Percentiles rank a stretch among this genome's conserved stretches.
These are phyloP conservation scores for Formica selysi DNA, from an alignment of 1,140 invertebrate species.

Conservation along the genomic window DNA sequence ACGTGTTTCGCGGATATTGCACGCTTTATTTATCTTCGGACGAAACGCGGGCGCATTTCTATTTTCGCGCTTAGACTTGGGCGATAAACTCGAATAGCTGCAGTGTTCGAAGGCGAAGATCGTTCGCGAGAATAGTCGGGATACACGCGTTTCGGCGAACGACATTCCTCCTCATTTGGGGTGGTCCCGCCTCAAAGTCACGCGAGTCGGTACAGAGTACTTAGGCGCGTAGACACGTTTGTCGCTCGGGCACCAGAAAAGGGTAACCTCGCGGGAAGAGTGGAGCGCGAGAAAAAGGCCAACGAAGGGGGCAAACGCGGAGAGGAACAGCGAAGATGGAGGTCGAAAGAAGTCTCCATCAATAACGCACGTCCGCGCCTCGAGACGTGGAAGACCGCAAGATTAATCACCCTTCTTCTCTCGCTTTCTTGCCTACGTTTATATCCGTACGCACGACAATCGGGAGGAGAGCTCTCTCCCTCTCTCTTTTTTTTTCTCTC, in stretches of 20 bases:
- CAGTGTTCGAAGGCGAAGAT: constrained; percentile 9
- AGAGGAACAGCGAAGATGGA: constrained; percentile 73
- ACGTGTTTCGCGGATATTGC: constrained; percentile 56
- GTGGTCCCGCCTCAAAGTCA: constrained; percentile 22
- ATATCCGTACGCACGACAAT: constrained; percentile 76
- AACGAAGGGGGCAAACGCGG: constrained; percentile 53
- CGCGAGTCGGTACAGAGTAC: constrained; percentile 40
- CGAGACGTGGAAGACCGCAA: constrained; percentile 86
- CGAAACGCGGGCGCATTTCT: constrained; percentile 16
- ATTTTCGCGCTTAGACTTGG: constrained; percentile 42
- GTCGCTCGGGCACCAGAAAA: constrained; percentile 26
- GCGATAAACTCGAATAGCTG: constrained; percentile 10
- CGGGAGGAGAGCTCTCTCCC: constrained; percentile 65
- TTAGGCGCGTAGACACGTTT: constrained; percentile 59
- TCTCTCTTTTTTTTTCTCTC: constrained; percentile 11
- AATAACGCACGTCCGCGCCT: constrained; percentile 86
- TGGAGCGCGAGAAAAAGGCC: constrained; percentile 26
- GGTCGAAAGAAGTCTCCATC: constrained; percentile 86
- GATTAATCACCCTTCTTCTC: constrained; percentile 86
- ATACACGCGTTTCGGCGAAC: neutral
- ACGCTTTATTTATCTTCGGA: constrained; percentile 46
- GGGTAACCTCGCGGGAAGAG: constrained; percentile 31
- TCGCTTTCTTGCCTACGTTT: constrained; percentile 78
- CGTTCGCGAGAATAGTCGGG: constrained; percentile 40
- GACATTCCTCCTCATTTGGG: constrained; percentile 48